phyloP scores from a whole-genome alignment of 1,140 invertebrate genomes.

The Aphelenchoides besseyi region DNA sequence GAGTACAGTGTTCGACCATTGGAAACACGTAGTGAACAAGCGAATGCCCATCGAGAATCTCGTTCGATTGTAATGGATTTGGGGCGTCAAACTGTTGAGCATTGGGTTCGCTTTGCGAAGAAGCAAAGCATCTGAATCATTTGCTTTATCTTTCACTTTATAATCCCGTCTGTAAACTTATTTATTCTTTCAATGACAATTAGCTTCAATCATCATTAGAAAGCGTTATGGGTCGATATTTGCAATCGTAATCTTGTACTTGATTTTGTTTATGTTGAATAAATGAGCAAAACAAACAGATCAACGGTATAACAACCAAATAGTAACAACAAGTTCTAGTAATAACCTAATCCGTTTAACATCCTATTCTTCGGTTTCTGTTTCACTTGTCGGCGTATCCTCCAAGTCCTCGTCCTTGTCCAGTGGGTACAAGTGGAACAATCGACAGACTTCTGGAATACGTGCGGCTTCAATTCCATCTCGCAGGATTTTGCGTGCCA shows the following conservation, averaged over 20 bases:
- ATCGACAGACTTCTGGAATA: conserved; percentile 3
- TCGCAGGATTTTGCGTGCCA: conserved; percentile 37
- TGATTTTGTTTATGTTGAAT: not conserved
- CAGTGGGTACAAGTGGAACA: conserved; percentile 8
- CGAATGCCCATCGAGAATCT: conserved; percentile 34
- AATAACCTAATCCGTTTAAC: not conserved
- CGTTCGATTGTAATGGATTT: conserved; percentile 50
- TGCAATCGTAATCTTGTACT: not conserved
- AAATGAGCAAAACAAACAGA: not conserved
- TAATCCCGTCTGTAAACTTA: too few species aligned
- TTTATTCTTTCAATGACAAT: too few species aligned
- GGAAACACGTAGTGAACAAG: conserved; percentile 24
- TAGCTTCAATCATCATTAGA: too few species aligned
- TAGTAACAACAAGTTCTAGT: not conserved
- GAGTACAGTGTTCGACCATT: conserved; percentile 23
- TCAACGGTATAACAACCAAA: not conserved
- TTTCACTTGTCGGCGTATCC: not conserved
- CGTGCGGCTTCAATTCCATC: conserved; percentile 19
- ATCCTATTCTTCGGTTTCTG: not conserved
- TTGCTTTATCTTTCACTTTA: too few species aligned
- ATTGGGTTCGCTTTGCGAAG: conserved; percentile 52
- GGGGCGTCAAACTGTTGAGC: conserved; percentile 49
- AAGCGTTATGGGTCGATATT: too few species aligned
- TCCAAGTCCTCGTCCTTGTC: not conserved
- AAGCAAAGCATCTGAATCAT: too few species aligned